Conservation (phyloP, 1,140 invertebrate species). For the Cherax destructor region DNA sequence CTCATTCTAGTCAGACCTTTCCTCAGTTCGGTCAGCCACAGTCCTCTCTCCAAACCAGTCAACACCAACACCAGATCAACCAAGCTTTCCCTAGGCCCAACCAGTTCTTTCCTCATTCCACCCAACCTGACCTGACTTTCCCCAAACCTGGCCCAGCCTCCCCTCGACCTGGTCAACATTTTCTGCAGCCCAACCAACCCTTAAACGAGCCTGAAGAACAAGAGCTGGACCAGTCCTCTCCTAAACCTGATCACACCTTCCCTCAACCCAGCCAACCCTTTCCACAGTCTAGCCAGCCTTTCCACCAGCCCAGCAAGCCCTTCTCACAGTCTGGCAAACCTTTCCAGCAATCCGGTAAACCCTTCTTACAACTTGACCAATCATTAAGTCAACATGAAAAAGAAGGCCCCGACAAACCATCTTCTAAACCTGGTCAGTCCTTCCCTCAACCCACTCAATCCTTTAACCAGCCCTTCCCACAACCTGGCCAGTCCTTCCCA, state of each 20-base stretch:
- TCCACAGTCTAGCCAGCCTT: background rate
- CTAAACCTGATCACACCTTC: background rate
- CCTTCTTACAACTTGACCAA: slow-evolving; percentile 26
- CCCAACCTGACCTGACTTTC: background rate
- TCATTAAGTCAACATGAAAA: background rate
- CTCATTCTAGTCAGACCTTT: background rate
- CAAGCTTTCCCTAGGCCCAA: background rate
- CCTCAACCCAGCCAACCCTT: slow-evolving; percentile 9
- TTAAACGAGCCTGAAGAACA: background rate
- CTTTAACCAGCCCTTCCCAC: background rate
- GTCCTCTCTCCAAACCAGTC: background rate
- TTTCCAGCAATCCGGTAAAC: background rate
- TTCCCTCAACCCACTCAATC: slow-evolving; percentile 9
- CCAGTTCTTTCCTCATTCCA: background rate
- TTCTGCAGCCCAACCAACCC: slow-evolving; percentile 3
- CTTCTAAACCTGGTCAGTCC: background rate
- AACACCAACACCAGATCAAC: background rate
- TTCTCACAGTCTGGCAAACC: background rate
- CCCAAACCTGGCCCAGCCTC: background rate
- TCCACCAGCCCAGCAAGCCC: background rate
- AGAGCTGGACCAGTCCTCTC: background rate
- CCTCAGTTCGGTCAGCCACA: background rate
- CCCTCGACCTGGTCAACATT: background rate
- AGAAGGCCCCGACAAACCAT: background rate
- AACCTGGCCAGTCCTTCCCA: background rate